Percentiles rank a stretch among this genome's conserved stretches.
Conservation (phyloP, 2,888 invertebrate species). For the Spisula subtruncata region DNA sequence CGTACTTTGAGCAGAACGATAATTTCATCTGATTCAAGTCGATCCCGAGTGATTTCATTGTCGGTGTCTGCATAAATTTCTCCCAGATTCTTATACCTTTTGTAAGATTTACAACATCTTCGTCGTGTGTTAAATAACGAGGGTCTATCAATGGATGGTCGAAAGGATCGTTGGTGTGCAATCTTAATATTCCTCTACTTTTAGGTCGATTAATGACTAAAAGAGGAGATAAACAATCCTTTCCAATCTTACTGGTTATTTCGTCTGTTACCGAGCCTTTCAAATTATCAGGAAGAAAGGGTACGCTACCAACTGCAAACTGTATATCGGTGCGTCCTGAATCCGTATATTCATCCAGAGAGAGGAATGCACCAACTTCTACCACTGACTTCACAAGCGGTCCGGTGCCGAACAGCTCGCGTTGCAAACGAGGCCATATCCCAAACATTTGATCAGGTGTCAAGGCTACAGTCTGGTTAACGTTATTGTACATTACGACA, state of each 20-base stretch:
- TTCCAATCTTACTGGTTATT: background rate
- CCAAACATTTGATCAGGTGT: conserved; percentile 54
- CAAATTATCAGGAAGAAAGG: background rate
- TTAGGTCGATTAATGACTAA: conserved; percentile 89
- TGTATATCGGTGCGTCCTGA: conserved; percentile 26
- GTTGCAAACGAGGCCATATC: conserved; percentile 8
- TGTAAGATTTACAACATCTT: conserved; percentile 89
- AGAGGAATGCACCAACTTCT: conserved; percentile 21
- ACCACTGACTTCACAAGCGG: background rate
- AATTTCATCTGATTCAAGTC: conserved; percentile 45
- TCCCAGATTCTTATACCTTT: conserved; percentile 54
- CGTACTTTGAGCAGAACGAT: conserved; percentile 53
- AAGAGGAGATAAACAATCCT: conserved; percentile 80
- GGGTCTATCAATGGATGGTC: conserved; percentile 95
- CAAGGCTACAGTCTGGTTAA: conserved; percentile 72
- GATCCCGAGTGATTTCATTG: conserved; percentile 59
- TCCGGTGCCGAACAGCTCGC: conserved; percentile 38
- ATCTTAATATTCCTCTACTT: conserved; percentile 93
- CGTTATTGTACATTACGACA: conserved; percentile 65
- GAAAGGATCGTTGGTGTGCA: conserved; percentile 92
- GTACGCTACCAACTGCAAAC: background rate
- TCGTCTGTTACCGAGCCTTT: background rate
- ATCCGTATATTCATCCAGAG: background rate
- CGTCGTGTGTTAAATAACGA: conserved; percentile 92
- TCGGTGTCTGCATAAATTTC: conserved; percentile 55